Evolutionary conservation across 2,888 invertebrate species (phyloP).

Genomic region (Apodemia zela): DNA sequence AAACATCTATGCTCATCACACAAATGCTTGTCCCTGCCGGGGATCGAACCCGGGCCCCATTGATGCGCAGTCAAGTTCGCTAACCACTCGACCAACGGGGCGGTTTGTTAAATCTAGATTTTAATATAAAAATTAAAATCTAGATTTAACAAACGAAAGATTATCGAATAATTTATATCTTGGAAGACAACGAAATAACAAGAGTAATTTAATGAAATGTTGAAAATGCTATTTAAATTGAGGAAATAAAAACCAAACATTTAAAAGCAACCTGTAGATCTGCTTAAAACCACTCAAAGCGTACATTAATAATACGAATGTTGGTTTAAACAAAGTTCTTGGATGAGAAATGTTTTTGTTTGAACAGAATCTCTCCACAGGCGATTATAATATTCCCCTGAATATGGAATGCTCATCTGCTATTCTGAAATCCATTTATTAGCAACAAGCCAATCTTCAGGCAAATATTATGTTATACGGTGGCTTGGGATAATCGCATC

Average conservation of each 20-base stretch:
- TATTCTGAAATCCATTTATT: slow-evolving; percentile 4
- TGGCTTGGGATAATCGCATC: background rate
- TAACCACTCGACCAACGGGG: too few species aligned
- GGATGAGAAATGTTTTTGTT: slow-evolving; percentile 3
- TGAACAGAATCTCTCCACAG: background rate
- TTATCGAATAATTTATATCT: too few species aligned
- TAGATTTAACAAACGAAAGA: too few species aligned
- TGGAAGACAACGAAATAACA: too few species aligned
- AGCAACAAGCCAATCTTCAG: slow-evolving; percentile 7
- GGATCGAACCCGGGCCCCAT: too few species aligned
- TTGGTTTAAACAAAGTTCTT: background rate
- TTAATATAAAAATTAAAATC: too few species aligned
- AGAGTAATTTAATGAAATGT: too few species aligned
- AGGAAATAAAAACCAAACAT: background rate
- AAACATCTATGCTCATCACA: too few species aligned
- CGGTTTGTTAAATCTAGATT: too few species aligned
- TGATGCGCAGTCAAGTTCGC: too few species aligned
- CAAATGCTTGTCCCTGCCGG: too few species aligned
- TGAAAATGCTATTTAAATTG: too few species aligned
- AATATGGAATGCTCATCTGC: slow-evolving; percentile 3
- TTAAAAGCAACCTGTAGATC: slow-evolving; percentile 4
- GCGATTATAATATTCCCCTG: background rate
- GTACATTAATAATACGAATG: background rate
- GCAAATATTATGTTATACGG: slow-evolving; percentile 6
- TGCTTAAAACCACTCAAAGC: background rate